Evolutionary conservation across 2,797 vertebrate genomes (phyloP).

Genomic region (Prionace glauca): DNA sequence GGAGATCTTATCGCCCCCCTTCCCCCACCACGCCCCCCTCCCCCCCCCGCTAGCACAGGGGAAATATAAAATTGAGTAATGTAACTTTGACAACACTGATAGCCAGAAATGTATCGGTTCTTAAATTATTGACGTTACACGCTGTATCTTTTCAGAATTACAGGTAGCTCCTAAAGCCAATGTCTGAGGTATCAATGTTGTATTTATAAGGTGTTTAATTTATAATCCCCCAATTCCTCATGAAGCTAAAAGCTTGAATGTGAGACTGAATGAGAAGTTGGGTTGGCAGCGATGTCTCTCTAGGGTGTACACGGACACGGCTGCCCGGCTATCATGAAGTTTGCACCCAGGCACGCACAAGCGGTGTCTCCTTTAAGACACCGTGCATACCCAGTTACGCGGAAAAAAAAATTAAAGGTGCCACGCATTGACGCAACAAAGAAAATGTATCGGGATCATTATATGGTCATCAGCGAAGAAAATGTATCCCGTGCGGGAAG

Average conservation of each 20-base stretch:
- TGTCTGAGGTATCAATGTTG: not conserved
- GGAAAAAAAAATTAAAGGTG: too few species aligned
- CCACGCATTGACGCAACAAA: not conserved
- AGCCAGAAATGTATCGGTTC: not conserved
- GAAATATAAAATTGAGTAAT: not conserved
- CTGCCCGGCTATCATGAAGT: too few species aligned
- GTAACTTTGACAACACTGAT: not conserved
- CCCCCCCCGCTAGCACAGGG: too few species aligned
- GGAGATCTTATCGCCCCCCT: too few species aligned
- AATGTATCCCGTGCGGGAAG: not conserved
- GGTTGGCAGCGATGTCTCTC: too few species aligned
- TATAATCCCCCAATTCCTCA: not conserved
- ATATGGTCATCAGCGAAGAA: not conserved
- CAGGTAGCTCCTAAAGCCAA: not conserved
- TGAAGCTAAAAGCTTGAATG: not conserved
- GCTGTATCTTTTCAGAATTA: not conserved
- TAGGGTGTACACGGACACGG: too few species aligned
- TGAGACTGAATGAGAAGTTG: not conserved
- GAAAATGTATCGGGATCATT: too few species aligned
- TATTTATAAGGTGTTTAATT: not conserved
- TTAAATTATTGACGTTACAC: not conserved
- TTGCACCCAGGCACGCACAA: too few species aligned
- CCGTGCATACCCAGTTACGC: too few species aligned
- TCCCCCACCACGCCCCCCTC: too few species aligned
- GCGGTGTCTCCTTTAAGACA: too few species aligned